Conservation (phyloP, 2,888 invertebrate genomes). For the Tiphia femorata region DNA sequence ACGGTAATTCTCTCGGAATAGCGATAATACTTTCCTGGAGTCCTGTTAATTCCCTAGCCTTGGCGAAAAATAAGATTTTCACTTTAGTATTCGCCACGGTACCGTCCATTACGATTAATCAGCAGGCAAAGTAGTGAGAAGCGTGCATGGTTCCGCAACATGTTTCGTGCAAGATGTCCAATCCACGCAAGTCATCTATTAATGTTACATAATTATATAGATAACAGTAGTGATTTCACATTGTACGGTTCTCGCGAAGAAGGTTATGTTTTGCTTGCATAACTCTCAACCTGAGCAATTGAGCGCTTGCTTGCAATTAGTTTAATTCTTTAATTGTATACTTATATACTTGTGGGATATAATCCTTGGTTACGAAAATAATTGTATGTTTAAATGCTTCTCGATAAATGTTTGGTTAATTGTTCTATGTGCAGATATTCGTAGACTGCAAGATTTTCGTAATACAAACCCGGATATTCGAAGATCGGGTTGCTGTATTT, state of each 20-base stretch:
- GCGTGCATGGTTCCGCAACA: neutral
- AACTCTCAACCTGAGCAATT: slow-evolving; percentile 3
- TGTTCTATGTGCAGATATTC: no score
- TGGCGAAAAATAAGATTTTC: slow-evolving; percentile 89
- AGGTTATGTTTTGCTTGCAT: slow-evolving; percentile 27
- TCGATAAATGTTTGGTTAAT: no score
- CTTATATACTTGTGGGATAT: no score
- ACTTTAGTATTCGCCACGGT: slow-evolving; percentile 61
- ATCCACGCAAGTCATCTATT: slow-evolving; percentile 1
- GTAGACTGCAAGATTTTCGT: no score
- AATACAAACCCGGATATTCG: no score
- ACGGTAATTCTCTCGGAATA: slow-evolving; percentile 72
- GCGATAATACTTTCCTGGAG: slow-evolving; percentile 72
- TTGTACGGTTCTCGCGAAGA: no score
- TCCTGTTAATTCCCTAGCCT: slow-evolving; percentile 86
- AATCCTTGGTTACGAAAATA: no score
- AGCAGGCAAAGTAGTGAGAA: neutral
- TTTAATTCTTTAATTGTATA: no score
- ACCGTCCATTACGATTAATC: slow-evolving; percentile 25
- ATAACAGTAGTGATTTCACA: no score
- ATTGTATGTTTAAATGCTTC: no score
- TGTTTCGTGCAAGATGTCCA: slow-evolving; percentile 9
- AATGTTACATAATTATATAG: slow-evolving; percentile 34
- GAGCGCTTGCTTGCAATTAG: no score
- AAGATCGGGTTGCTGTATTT: no score